Evolutionary conservation across 64 coral and sea anemone species (phyloP).

Genomic region (Porites lutea): DNA sequence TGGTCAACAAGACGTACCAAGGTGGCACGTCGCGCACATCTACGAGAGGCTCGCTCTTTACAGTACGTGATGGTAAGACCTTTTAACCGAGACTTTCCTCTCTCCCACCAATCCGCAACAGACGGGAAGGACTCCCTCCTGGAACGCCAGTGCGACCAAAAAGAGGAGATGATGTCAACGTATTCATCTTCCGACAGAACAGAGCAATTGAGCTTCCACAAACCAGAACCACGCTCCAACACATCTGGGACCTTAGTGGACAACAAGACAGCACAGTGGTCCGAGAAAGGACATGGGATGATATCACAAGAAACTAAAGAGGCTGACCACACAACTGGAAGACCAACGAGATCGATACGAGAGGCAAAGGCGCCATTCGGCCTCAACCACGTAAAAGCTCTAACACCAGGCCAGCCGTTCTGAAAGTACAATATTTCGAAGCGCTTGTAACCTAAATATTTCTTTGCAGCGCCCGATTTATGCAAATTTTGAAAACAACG

Average conservation of each 20-base stretch:
- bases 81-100: neutral
- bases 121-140: neutral
- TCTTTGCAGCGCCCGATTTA: too few relatives aligned
- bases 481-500: too few relatives aligned
- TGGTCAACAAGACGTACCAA: neutral
- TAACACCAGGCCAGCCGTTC: too few relatives aligned
- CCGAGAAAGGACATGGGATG: constrained; percentile 25
- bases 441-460: too few relatives aligned
- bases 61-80: neutral
- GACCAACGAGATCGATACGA: too few relatives aligned
- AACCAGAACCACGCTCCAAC: neutral
- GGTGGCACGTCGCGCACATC: accelerated
- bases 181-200: neutral
- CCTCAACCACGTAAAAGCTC: too few relatives aligned
- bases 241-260: neutral
- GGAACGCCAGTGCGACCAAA: neutral
- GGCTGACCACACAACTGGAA: too few relatives aligned
- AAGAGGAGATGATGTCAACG: neutral
- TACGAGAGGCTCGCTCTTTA: accelerated
- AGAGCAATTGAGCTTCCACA: constrained; percentile 39
- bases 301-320: neutral
- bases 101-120: neutral
- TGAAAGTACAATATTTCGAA: too few relatives aligned
- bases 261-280: constrained; percentile 48
- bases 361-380: too few relatives aligned